These are phyloP conservation scores for Chelmon rostratus DNA, from an alignment of 2,797 vertebrate genomes.

Conservation along the genomic window DNA sequence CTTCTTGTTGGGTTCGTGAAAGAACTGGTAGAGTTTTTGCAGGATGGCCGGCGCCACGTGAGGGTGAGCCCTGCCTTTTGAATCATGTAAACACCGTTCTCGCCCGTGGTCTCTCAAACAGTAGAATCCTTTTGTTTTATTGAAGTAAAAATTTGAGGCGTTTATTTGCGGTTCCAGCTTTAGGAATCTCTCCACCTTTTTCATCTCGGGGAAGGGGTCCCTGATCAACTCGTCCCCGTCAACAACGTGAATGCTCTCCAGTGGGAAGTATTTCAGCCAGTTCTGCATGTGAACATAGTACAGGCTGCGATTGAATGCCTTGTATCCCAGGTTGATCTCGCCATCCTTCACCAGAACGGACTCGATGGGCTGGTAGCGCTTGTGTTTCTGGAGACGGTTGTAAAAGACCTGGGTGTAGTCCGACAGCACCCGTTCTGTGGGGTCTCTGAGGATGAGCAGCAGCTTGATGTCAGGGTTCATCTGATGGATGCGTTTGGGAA, in stretches of 20 bases:
- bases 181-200: slow-evolving; percentile 93
- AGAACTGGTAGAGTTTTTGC: slow-evolving; percentile 92
- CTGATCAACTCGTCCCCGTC: slow-evolving; percentile 94
- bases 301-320: slow-evolving; percentile 95
- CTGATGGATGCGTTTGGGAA: slow-evolving; percentile 90
- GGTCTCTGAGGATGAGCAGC: slow-evolving; percentile 96
- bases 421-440: slow-evolving; percentile 94
- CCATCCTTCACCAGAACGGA: slow-evolving; percentile 91
- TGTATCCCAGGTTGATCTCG: slow-evolving; percentile 93
- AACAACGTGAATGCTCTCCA: slow-evolving; percentile 91
- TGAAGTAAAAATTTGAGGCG: slow-evolving; percentile 97
- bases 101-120: slow-evolving; percentile 92
- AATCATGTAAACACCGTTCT: slow-evolving; percentile 95
- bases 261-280: slow-evolving; percentile 94
- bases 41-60: slow-evolving; percentile 89
- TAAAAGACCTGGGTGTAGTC: slow-evolving; percentile 99
- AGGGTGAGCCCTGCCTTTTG: slow-evolving; percentile 95
- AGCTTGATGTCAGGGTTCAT: slow-evolving; percentile 91
- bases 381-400: slow-evolving; percentile 96
- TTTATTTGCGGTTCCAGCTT: slow-evolving; percentile 92
- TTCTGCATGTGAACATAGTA: slow-evolving; percentile 94
- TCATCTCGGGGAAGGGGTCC: slow-evolving; percentile 94
- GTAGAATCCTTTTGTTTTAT: slow-evolving; percentile 97
- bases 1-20: slow-evolving; percentile 93
- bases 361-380: slow-evolving; percentile 92